Conservation (phyloP, 2,888 invertebrate species). For the Andrena hattorfiana region DNA sequence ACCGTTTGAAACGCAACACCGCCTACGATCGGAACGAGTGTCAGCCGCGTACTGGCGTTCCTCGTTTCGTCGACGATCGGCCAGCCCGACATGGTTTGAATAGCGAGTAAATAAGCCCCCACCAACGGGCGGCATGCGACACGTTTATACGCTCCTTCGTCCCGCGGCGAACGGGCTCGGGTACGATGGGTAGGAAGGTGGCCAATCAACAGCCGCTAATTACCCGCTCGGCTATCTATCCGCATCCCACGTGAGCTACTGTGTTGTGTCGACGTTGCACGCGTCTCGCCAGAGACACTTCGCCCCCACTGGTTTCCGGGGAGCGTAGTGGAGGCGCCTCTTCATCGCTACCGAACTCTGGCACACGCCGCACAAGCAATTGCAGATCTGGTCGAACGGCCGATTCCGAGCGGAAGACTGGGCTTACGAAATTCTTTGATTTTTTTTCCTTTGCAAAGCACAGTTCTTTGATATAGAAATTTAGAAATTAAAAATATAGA, state of each 20-base stretch:
- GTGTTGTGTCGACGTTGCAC: constrained; percentile 3
- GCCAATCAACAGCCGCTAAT: constrained; percentile 73
- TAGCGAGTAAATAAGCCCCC: constrained; percentile 75
- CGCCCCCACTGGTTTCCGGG: background rate
- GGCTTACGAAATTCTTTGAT: too few relatives aligned
- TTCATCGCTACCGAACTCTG: background rate
- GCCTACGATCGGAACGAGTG: constrained; percentile 51
- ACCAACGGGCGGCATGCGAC: constrained; percentile 47
- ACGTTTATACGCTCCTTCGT: constrained; percentile 49
- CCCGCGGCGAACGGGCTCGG: constrained; percentile 30
- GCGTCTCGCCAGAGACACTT: background rate
- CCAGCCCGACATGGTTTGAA: constrained; percentile 61
- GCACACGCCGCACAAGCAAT: background rate
- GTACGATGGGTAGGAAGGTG: constrained; percentile 64
- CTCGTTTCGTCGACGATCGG: constrained; percentile 57
- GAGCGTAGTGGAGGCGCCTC: background rate
- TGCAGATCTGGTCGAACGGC: too few relatives aligned
- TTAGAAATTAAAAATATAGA: too few relatives aligned
- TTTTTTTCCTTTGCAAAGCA: too few relatives aligned
- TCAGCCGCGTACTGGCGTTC: constrained; percentile 63
- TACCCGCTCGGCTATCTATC: constrained; percentile 50
- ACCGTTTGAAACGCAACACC: constrained; percentile 13
- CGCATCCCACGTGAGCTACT: constrained; percentile 35
- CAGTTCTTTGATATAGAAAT: too few relatives aligned
- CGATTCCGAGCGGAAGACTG: background rate